These are phyloP conservation scores for Oegoconia quadripuncta DNA, from an alignment of 2,888 invertebrate species.

Conservation along the genomic window DNA sequence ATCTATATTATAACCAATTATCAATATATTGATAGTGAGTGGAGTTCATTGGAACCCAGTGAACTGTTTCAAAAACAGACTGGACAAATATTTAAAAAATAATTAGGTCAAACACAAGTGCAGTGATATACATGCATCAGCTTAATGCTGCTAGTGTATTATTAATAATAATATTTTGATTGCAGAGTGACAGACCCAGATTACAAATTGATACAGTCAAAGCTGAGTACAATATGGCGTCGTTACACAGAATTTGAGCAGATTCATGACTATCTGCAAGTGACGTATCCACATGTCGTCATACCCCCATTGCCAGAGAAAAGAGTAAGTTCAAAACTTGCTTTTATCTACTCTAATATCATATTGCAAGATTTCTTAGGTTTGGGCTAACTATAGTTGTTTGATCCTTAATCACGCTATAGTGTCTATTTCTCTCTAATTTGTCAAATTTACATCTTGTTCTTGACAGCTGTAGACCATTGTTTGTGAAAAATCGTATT, in stretches of 20 bases:
- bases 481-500: too few relatives aligned
- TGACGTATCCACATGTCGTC: conserved; percentile 88
- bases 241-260: conserved; percentile 92
- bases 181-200: conserved; percentile 82
- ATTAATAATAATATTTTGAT: not conserved
- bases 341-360: not conserved
- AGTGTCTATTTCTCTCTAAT: too few relatives aligned
- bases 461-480: too few relatives aligned
- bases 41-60: too few relatives aligned
- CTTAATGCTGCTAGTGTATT: not conserved
- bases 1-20: too few relatives aligned
- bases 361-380: not conserved
- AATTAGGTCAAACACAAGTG: not conserved
- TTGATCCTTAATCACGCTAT: too few relatives aligned
- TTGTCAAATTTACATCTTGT: too few relatives aligned
- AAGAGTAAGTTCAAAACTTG: conserved; percentile 54
- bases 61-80: too few relatives aligned
- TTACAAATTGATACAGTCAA: conserved; percentile 79
- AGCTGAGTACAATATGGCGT: conserved; percentile 85
- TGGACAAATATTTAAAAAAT: not conserved
- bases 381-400: too few relatives aligned
- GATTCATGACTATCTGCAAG: conserved; percentile 86
- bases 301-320: conserved; percentile 92
- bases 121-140: not conserved
- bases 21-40: too few relatives aligned